Evolutionary conservation across 2,113 vertebrate genomes (phyloP).

Genomic region (Dasyurus viverrinus): DNA sequence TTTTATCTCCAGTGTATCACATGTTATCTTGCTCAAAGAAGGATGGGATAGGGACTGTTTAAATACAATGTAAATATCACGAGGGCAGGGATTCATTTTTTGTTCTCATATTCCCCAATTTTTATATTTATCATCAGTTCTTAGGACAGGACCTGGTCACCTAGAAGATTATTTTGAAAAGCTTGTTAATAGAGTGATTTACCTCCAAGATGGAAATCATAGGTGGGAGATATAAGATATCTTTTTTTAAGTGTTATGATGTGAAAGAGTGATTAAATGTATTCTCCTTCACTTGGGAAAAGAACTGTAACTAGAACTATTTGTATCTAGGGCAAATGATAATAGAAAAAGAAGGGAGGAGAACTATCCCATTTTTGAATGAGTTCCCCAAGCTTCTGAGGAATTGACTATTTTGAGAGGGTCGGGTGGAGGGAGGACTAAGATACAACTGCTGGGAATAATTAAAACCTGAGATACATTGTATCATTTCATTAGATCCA

Average conservation of each 20-base stretch:
- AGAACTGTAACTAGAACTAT: neutral
- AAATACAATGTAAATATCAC: neutral
- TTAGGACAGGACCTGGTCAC: neutral
- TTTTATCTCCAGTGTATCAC: neutral
- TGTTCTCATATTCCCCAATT: neutral
- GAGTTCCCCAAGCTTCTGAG: neutral
- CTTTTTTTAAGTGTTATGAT: neutral
- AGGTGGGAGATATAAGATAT: neutral
- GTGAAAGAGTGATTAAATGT: neutral
- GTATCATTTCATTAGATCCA: neutral
- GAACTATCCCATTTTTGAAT: neutral
- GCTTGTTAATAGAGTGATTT: neutral
- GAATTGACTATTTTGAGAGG: neutral
- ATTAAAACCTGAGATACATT: neutral
- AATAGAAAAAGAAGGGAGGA: neutral
- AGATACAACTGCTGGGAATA: neutral
- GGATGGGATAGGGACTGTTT: neutral
- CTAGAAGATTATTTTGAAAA: neutral
- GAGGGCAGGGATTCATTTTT: neutral
- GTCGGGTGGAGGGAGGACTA: no score
- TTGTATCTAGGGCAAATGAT: neutral
- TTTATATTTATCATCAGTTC: neutral
- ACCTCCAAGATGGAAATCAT: neutral
- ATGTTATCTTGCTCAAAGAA: neutral
- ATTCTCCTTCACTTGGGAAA: neutral